Evolutionary conservation across 2,888 invertebrate genomes (phyloP).

Genomic region (Monoplex corrugatus): DNA sequence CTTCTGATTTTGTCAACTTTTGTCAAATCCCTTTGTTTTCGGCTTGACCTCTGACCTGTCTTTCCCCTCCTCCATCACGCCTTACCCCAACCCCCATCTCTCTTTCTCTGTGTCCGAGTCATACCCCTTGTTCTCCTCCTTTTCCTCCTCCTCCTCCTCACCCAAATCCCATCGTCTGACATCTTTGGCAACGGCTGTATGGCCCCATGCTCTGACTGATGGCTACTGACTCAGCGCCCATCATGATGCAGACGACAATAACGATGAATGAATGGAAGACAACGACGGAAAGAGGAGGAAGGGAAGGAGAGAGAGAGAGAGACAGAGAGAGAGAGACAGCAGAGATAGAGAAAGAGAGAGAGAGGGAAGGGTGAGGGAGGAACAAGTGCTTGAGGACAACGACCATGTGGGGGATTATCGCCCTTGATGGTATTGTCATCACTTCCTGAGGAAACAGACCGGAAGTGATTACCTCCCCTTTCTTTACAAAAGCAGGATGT

Average conservation of each 20-base stretch:
- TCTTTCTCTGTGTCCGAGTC: no score
- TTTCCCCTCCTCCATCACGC: background rate
- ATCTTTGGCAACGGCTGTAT: background rate
- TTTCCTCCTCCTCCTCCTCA: background rate
- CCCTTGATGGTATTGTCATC: no score
- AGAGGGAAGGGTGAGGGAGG: background rate
- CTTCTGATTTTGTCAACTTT: constrained; percentile 20
- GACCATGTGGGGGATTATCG: no score
- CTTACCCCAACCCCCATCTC: background rate
- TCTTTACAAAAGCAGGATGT: no score
- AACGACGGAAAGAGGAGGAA: background rate
- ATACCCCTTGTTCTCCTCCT: background rate
- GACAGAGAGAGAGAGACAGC: background rate
- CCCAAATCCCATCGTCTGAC: background rate
- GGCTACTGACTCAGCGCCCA: constrained; percentile 22
- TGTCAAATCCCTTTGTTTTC: constrained; percentile 15
- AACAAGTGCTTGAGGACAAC: no score
- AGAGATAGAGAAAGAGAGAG: background rate
- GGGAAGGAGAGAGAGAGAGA: background rate
- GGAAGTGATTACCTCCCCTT: no score
- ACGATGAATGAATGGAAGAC: constrained; percentile 20
- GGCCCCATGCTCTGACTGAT: background rate
- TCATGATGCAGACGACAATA: constrained; percentile 40
- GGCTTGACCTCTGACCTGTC: background rate
- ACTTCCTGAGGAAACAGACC: no score